Base-by-base conservation (phyloP, 2,888 invertebrate species). In the Rugalucina vietnamica region DNA sequence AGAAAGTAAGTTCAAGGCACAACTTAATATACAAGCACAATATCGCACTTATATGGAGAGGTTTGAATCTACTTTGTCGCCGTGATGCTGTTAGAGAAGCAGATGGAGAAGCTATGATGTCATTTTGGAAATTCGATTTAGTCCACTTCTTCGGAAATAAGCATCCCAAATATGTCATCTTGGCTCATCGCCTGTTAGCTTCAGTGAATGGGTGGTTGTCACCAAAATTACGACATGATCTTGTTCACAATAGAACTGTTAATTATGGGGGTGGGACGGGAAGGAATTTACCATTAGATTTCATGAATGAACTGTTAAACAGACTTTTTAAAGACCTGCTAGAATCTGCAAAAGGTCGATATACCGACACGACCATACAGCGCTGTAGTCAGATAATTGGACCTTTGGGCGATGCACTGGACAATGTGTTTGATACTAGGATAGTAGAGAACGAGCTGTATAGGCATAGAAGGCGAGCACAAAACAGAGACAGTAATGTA, bases 71-170 rank as follows among this genome's bases (percentile, higher is more conserved):
- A 12, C 54, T 88, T 14, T 77, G 80, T 29, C 76, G 87, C 5
- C 76, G 83, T 60, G 89, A 89, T 76, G 90, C 89, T 2, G 87
- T 89, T 3, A 60, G 87, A 72, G 86, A 89, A 77, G 89, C 82
- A 0, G 89, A 88, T 73, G 90, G 89, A 0, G 82, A 81, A 14
- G 87, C 87, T 0, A 90, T 88, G 76, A 71, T 90, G n/a, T 72
- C 82, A 2, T 84, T 84, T 65, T 90, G 87, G 88, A 54, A 72
- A 2, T 21, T 78, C 10, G 81, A 85, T 50, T n/a, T 85, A 0
- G 32, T 85, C 0, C 78, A 79, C 71, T 81, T 78, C 79, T 85
- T 85, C 71, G 75, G n/a, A 1, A 70, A 85, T 37, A 84, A 49
- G 27, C 83, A 85, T 65, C 65, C 81, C 2, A 88, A 87, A 76